Base-by-base conservation (phyloP, 2,113 vertebrate species). In the Mirounga angustirostris region DNA sequence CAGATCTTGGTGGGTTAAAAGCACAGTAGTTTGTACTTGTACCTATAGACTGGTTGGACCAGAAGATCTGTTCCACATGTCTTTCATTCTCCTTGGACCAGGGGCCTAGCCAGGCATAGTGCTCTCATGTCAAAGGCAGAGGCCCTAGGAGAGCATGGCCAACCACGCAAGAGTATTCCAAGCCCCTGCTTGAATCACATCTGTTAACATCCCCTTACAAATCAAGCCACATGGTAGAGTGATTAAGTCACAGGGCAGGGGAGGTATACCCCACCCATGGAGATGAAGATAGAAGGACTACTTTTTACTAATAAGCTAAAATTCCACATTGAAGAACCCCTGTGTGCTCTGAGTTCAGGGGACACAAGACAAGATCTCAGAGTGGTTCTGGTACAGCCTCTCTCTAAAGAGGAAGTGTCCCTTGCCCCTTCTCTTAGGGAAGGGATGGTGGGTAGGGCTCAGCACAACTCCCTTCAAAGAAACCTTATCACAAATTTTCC, bases 91-190 rank as follows among this genome's bases (percentile, higher is more conserved):
- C 40, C 13, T n/a, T 56, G 40, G 24, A 54, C 61, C n/a, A 24
- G 13, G 26, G 18, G 8, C 1, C 21, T 69, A 21, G 9, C 22
- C 30, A 16, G 40, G 18, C 28, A 3, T n/a, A 40, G 19, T 92
- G 22, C 71, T 85, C 50, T 50, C n/a, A 11, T 14, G 24, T 24
- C 54, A 87, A 61, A 79, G 15, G 8, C 65, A 86, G 30, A 79
- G 61, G 6, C 11, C 59, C n/a, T 18, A 56, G 43, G 52, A 33
- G 7, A 8, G 8, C 36, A 36, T 43, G 22, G 1, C 59, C 79
- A 30, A 24, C 15, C 18, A 15, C 0, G 0, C 0, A 8, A 33
- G 40, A 21, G 24, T 2, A 28, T 71, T 43, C 43, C n/a, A 80
- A 74, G 81, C 9, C 52, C 59, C 40, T 52, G 4, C 54, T 58